These are phyloP conservation scores for Caerostris extrusa DNA, from an alignment of 1,140 invertebrate species.

Conservation along the genomic window DNA sequence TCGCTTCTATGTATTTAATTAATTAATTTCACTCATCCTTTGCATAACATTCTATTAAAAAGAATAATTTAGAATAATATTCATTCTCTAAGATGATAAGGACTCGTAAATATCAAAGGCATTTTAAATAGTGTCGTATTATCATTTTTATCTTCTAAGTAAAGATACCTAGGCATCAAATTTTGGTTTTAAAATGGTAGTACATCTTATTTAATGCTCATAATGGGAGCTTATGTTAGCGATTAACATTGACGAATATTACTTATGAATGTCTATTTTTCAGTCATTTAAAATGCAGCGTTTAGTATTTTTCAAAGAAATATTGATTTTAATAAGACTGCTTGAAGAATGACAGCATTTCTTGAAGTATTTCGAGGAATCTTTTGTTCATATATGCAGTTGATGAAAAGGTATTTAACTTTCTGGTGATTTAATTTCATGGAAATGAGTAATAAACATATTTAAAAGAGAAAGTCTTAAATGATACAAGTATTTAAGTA, in stretches of 20 bases:
- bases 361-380: neutral
- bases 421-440: too few species aligned
- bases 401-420: too few species aligned
- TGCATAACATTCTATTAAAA: neutral
- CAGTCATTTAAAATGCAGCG: constrained; percentile 6
- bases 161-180: neutral
- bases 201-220: neutral
- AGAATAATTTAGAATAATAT: constrained; percentile 50
- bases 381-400: neutral
- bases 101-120: constrained; percentile 22
- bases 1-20: neutral
- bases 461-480: too few species aligned
- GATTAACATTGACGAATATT: neutral
- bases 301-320: neutral
- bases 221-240: neutral
- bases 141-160: neutral
- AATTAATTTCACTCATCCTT: constrained; percentile 1
- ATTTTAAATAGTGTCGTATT: constrained; percentile 38
- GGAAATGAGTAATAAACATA: too few species aligned
- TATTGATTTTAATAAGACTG: constrained; percentile 5
- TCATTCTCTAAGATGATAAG: neutral
- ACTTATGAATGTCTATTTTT: neutral
- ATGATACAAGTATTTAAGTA: too few species aligned
- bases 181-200: constrained; percentile 9
- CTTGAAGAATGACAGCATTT: neutral